Evolutionary conservation across 2,888 invertebrate species (phyloP).

Genomic region (Clanis bilineata): DNA sequence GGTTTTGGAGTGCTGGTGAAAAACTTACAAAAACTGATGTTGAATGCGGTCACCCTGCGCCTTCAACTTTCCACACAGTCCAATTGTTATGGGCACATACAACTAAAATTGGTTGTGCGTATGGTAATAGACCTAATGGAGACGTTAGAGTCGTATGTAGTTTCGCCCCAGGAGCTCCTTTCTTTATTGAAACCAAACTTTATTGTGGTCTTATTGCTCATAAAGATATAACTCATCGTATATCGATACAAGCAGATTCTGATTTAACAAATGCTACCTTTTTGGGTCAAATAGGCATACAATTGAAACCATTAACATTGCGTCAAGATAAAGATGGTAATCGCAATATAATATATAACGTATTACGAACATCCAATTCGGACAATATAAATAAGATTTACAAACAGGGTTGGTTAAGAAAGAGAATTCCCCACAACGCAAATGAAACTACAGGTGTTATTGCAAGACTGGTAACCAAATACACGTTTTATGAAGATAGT

Average conservation of each 20-base stretch:
- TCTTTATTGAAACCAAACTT: conserved; percentile 48
- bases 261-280: not conserved
- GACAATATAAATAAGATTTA: conserved; percentile 51
- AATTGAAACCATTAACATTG: not conserved
- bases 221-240: conserved; percentile 33
- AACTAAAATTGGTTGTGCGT: conserved; percentile 69
- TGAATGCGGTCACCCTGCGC: conserved; percentile 57
- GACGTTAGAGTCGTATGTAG: conserved; percentile 67
- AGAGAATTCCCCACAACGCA: conserved; percentile 26
- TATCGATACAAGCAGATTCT: conserved; percentile 4
- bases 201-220: conserved; percentile 63
- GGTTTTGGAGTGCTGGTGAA: conserved; percentile 61
- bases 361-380: conserved; percentile 41
- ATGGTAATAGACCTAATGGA: conserved; percentile 46
- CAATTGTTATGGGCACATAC: conserved; percentile 71
- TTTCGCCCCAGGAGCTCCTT: conserved; percentile 70
- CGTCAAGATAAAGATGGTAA: not conserved
- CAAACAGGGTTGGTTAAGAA: conserved; percentile 43
- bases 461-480: conserved; percentile 60
- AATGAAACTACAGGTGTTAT: conserved; percentile 57
- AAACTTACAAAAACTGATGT: conserved; percentile 53
- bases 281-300: not conserved
- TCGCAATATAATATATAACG: conserved; percentile 19
- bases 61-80: conserved; percentile 53
- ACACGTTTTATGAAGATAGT: conserved; percentile 52